Base-by-base conservation (phyloP, 2,888 invertebrate species). In the Suillia variegata region DNA sequence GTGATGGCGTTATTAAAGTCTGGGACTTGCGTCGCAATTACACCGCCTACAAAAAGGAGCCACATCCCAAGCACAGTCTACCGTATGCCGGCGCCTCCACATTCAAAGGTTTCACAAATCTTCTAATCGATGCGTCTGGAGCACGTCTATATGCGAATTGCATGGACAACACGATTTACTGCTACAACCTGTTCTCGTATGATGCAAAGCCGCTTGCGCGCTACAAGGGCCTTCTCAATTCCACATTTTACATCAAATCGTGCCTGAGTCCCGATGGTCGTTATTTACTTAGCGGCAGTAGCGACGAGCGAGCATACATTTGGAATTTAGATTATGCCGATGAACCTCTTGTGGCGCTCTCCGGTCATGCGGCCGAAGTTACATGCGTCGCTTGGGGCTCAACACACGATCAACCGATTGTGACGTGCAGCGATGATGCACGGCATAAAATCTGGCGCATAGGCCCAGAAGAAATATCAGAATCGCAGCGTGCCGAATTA, bases 21-120 rank as follows among this genome's bases (percentile, higher is more conserved):
- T 94, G 94, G 94, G 96, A 96, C 80, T 78, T 94, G 24, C 84
- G 96, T 31, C 92, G 93, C 75, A 92, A 89, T 74, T 94, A 94
- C 77, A 86, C 85, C 12, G 84, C 84, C 3, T 86, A 87, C 69
- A 89, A 87, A 73, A 85, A 86, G 53, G 89, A 89, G 61, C 90
- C 93, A 0, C 73, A 87, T 47, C 89, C 95, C 0, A 89, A 89
- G 69, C 85, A 87, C 70, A 85, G 86, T 13, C 86, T 95, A 66
- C 88, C 90, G 0, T 93, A 93, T 78, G 85, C 87, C 34, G 93
- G 93, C 6, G 84, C 84, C 61, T 90, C 89, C 17, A 86, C 88
- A 1, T 83, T 83, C 65, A 87, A 86, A 66, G 93, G 92, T 0
- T 93, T 90, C 78, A 91, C 94, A 5, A 91, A 91, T 75, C 82